These are phyloP conservation scores for Aplocera efformata DNA, from an alignment of 2,888 invertebrate genomes.

Conservation along the genomic window DNA sequence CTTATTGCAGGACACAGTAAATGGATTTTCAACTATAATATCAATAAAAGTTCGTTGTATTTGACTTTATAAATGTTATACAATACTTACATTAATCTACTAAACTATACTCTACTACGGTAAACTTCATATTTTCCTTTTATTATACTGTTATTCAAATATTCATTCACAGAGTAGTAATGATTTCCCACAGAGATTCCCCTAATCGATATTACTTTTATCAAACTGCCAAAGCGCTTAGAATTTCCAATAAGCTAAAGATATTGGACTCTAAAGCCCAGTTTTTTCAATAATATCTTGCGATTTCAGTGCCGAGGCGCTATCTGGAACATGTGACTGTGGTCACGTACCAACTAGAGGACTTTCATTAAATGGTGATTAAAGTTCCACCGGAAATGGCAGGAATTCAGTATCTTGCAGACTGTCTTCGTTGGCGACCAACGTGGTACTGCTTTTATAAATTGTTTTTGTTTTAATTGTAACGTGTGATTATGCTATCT, in stretches of 20 bases:
- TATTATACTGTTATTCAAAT: too few species aligned
- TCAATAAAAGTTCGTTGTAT: too few species aligned
- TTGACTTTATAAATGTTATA: too few species aligned
- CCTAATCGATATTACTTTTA: too few species aligned
- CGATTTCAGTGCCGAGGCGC: constrained; percentile 24
- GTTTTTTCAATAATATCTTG: constrained; percentile 21
- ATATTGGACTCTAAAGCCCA: background rate
- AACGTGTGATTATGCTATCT: constrained; percentile 2
- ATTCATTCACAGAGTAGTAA: too few species aligned
- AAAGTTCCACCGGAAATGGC: constrained; percentile 48
- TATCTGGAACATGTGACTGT: constrained; percentile 40
- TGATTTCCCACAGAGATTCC: too few species aligned
- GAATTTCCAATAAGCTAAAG: constrained; percentile 11
- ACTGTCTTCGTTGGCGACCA: constrained; percentile 38
- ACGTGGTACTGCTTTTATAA: constrained; percentile 34
- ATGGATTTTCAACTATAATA: too few species aligned
- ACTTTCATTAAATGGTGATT: constrained; percentile 66
- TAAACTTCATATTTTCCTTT: too few species aligned
- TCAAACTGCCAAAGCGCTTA: too few species aligned
- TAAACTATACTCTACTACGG: too few species aligned
- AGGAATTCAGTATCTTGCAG: constrained; percentile 36
- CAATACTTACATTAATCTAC: too few species aligned
- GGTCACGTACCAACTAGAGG: constrained; percentile 53
- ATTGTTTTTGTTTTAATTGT: constrained; percentile 7
- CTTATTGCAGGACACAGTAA: too few species aligned